Evolutionary conservation across 1,140 invertebrate genomes (phyloP), one percentile per base, ranked within the genome.

Genomic region (Euwallacea fornicatus): DNA sequence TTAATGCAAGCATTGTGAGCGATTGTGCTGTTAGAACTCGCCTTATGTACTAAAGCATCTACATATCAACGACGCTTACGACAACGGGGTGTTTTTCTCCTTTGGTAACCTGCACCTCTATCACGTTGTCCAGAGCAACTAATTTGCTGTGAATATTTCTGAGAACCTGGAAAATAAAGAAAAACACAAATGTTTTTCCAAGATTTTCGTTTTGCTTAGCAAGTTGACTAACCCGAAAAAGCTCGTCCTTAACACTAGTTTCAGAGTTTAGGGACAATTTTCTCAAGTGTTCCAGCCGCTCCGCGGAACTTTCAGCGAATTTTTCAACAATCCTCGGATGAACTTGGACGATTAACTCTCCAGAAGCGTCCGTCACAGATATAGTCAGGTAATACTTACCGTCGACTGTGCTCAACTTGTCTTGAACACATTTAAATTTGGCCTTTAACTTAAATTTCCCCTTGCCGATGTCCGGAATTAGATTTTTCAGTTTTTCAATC

Each of bases 361-460:
- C 73, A 54, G 58, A 70, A 9, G 43, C 46, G 72, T 79, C 78
- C 61, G 46, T 63, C 41, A 80, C 70, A 60, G 65, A 63, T 16
- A 79, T 74, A n/a, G 73, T 60, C 21, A 79, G 58, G 42, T 66
- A 53, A 69, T 73, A 77, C 46, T 66, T 66, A 10, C 73, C 58
- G 7, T 73, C 62, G 47, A 59, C 50, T 9, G 76, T 43, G 6
- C 69, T 73, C 56, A 80, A 53, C 66, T 79, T 79, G 53, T 78
- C 67, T 11, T 71, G 42, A 43, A 79, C 68, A 0, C 50, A 58
- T 67, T 74, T 75, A 68, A 79, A 80, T 71, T 78, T 78, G 2
- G 70, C 78, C 66, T 65, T 75, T 42, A 79, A 74, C 69, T 73
- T 79, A 63, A 75, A 79, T 21, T 69, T 74, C n/a, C 71, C 73